Evolutionary conservation across 2,888 invertebrate genomes (phyloP), one percentile per base, ranked within the genome.

Genomic region (Metacarcinus magister): DNA sequence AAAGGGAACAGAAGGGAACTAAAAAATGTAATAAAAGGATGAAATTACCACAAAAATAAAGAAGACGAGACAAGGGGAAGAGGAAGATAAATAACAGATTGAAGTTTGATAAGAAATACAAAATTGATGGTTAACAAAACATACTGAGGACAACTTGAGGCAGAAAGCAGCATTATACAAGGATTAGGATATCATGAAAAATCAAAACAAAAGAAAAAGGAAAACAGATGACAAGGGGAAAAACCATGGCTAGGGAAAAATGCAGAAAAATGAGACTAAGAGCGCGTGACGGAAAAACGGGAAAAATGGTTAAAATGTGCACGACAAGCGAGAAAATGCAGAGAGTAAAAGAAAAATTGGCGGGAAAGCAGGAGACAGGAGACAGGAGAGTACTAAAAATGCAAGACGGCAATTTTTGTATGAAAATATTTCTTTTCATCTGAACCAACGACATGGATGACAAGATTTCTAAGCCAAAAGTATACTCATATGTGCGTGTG

Each of bases 331-430:
- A 87, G 87, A 87, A 87, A 32, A 87, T 32, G 28, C 87, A 87
- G 39, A 82, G 28, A 28, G 10, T 28, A 82, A 23, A 10, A 82
- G 28, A 7, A 82, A 32, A 28, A 82, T 28, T 28, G 28, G 39
- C 16, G 32, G 32, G 28, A 82, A 87, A 87, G 16, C 87, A 87
- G 39, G 32, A 39, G 87, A 39, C 87, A 87, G 39, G 32, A 39
- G 87, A 39, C 75, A 75, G 16, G 87, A 87, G 87, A 13, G 87
- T 39, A 82, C 39, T 39, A 39, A 87, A 87, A 87, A 87, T 87
- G 87, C 87, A 16, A 39, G 39, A 28, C 13, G 82, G 19, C 2
- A 32, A 87, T 87, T 87, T 67, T 87, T 87, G 39, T 87, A 16
- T 87, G 75, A 87, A 87, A 87, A 5, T 87, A 16, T 87, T 87